phyloP scores from a whole-genome alignment of 2,888 invertebrate genomes.

The Scaeva pyrastri region DNA sequence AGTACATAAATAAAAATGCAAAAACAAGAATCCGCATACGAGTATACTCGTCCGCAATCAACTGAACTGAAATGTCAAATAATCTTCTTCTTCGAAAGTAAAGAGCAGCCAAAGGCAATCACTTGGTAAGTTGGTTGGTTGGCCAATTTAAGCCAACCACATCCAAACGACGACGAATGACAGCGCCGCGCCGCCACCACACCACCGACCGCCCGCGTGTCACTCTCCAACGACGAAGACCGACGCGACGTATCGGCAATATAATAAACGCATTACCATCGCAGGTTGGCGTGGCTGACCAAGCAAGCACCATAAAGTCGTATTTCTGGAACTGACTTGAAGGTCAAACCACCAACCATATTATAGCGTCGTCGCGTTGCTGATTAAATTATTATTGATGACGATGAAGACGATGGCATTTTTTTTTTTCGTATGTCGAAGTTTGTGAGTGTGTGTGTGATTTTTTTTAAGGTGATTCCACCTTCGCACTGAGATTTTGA shows the following conservation, averaged over 20 bases:
- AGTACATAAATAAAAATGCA: conserved; percentile 39
- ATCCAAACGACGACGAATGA: not conserved
- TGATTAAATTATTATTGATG: conserved; percentile 53
- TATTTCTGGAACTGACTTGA: conserved; percentile 73
- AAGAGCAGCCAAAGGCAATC: not conserved
- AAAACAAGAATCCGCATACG: conserved; percentile 63
- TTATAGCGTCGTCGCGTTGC: conserved; percentile 17
- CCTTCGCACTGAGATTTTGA: conserved; percentile 11
- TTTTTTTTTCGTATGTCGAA: conserved; percentile 17
- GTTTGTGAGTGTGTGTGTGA: not conserved
- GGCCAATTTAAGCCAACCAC: conserved; percentile 61
- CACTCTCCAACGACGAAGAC: no score
- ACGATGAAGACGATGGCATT: conserved; percentile 56
- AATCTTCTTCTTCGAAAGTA: conserved; percentile 30
- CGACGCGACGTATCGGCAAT: conserved; percentile 10
- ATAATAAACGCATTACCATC: conserved; percentile 61
- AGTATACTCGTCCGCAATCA: not conserved
- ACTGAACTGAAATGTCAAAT: conserved; percentile 65
- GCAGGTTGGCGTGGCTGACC: conserved; percentile 64
- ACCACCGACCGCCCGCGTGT: no score
- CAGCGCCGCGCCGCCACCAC: not conserved
- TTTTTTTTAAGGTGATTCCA: conserved; percentile 44
- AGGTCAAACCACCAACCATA: conserved; percentile 73
- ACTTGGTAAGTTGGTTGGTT: conserved; percentile 1
- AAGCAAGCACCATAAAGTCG: conserved; percentile 52